A percentile compares a stretch with the other conserved stretches of the same genome.
Evolutionary conservation across 2,888 invertebrate genomes (phyloP).

Genomic region (Cryptus armator): DNA sequence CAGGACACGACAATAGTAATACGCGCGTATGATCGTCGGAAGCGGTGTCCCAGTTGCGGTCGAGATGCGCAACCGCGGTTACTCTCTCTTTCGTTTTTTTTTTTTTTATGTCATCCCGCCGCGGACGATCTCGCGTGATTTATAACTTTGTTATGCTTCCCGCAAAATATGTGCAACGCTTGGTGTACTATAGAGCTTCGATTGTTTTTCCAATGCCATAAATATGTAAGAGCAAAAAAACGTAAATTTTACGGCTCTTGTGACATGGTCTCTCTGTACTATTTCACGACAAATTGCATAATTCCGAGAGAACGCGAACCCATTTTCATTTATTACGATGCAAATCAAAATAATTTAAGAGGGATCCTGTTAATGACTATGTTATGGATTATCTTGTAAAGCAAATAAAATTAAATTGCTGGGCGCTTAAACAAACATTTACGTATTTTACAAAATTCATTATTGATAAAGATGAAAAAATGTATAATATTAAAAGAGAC

Average conservation of each 20-base stretch:
- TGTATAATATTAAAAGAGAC: too few species aligned
- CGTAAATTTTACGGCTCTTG: background rate
- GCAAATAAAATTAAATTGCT: too few species aligned
- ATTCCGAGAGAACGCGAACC: too few species aligned
- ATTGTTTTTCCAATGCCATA: background rate
- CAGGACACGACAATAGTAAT: slow-evolving; percentile 8
- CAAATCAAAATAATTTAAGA: too few species aligned
- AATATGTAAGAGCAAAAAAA: background rate
- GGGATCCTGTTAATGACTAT: too few species aligned
- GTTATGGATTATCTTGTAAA: too few species aligned
- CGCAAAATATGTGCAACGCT: slow-evolving; percentile 22
- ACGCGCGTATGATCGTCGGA: slow-evolving; percentile 27
- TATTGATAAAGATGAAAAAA: too few species aligned
- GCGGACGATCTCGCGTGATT: slow-evolving; percentile 65
- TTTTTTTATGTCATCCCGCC: slow-evolving; percentile 34
- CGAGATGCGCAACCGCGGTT: background rate
- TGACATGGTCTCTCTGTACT: too few species aligned
- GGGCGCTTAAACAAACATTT: too few species aligned
- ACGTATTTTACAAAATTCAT: too few species aligned
- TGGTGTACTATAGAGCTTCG: background rate
- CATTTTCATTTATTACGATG: too few species aligned
- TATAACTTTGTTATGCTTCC: slow-evolving; percentile 61
- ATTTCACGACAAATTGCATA: background rate
- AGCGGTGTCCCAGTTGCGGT: slow-evolving; percentile 3
- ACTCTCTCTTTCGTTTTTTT: slow-evolving; percentile 25